phyloP scores from a whole-genome alignment of 2,797 vertebrate species.

The Gadopsis marmoratus region DNA sequence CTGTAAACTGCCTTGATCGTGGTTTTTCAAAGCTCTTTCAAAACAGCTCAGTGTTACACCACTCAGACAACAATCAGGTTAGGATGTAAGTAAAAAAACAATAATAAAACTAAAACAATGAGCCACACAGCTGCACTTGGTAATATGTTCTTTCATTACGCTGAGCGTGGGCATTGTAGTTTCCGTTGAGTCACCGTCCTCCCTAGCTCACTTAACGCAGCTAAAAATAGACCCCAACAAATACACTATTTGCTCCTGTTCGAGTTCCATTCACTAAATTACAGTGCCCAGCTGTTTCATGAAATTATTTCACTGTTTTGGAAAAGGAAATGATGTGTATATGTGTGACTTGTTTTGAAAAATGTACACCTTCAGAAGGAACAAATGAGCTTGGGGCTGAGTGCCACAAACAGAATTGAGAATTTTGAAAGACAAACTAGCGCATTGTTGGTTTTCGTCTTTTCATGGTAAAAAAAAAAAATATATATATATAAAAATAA shows the following conservation, averaged over 20 bases:
- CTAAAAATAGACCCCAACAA: neutral
- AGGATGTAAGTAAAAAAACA: neutral
- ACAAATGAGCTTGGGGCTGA: neutral
- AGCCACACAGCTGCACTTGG: neutral
- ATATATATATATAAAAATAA: too few relatives aligned
- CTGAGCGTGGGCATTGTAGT: neutral
- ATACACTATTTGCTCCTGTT: neutral
- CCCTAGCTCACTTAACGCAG: neutral
- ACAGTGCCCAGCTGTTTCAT: neutral
- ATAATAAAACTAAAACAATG: neutral
- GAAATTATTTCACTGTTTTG: neutral
- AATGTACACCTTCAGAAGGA: neutral
- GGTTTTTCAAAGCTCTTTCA: slow-evolving; percentile 40
- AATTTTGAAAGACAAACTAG: neutral
- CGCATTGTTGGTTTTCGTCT: neutral
- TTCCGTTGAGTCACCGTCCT: neutral
- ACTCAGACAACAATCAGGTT: slow-evolving; percentile 7
- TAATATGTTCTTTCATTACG: neutral
- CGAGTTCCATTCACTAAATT: neutral
- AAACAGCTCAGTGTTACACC: neutral
- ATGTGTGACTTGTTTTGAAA: neutral
- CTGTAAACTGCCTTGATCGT: slow-evolving; percentile 29
- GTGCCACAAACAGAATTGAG: neutral
- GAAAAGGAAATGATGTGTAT: neutral
- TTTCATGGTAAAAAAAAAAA: neutral